Conservation (phyloP, 1,140 invertebrate genomes). For the Paralvinella palmiformis region DNA sequence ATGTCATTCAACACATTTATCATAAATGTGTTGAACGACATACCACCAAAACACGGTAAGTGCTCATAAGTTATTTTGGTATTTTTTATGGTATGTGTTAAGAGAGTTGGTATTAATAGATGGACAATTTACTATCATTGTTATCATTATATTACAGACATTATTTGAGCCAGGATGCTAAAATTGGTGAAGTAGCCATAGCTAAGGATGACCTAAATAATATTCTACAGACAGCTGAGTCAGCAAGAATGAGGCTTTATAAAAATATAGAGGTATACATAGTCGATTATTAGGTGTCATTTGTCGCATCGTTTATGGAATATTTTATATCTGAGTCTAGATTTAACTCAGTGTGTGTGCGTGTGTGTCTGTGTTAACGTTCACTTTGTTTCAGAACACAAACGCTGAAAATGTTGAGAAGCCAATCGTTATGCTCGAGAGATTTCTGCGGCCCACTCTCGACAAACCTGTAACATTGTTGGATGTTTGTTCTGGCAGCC, state of each 20-base stretch:
- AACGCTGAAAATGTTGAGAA: slow-evolving; percentile 27
- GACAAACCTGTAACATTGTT: slow-evolving; percentile 30
- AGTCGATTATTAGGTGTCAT: not conserved
- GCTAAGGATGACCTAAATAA: slow-evolving; percentile 29
- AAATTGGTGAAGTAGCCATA: slow-evolving; percentile 27
- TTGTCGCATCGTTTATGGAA: not conserved
- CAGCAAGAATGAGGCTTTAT: slow-evolving; percentile 41
- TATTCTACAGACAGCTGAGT: slow-evolving; percentile 39
- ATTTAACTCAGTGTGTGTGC: not conserved
- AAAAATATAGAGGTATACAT: slow-evolving; percentile 41
- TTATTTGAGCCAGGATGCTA: not conserved
- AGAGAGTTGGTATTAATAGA: too few species aligned
- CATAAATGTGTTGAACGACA: too few species aligned
- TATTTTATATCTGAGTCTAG: not conserved
- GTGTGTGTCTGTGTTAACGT: not conserved
- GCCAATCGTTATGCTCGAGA: slow-evolving; percentile 30
- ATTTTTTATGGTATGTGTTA: too few species aligned
- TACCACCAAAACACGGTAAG: too few species aligned
- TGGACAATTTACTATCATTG: too few species aligned
- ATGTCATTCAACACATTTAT: too few species aligned
- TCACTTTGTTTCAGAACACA: slow-evolving; percentile 27
- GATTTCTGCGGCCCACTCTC: slow-evolving; percentile 26
- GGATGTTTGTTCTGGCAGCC: slow-evolving; percentile 32
- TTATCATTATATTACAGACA: too few species aligned
- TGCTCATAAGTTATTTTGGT: too few species aligned